A percentile compares a stretch with the other conserved stretches of the same genome.
Conservation (phyloP, 2,888 invertebrate species). For the Nemapogon koenigi region DNA sequence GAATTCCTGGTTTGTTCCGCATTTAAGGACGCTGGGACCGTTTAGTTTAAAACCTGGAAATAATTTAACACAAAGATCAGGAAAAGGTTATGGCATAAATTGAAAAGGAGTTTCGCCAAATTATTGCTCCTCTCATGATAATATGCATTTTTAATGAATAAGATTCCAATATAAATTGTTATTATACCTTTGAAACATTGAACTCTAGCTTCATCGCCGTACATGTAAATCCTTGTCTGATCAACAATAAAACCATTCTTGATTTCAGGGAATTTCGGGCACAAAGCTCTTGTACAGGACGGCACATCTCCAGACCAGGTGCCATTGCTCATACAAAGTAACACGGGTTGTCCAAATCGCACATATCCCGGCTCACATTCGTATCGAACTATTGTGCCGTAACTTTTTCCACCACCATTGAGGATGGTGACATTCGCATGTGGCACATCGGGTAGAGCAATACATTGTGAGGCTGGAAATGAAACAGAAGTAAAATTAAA, state of each 20-base stretch:
- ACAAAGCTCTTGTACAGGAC: conserved; percentile 79
- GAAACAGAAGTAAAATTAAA: conserved; percentile 19
- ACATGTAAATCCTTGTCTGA: conserved; percentile 76
- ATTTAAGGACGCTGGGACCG: conserved; percentile 82
- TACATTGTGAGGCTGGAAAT: conserved; percentile 93
- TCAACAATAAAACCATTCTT: conserved; percentile 89
- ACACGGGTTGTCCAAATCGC: conserved; percentile 86
- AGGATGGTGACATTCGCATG: conserved; percentile 87
- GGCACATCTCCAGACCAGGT: conserved; percentile 95
- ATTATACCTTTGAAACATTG: conserved; percentile 78
- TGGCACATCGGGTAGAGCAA: conserved; percentile 83
- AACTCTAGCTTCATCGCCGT: conserved; percentile 88
- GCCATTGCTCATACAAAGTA: conserved; percentile 94
- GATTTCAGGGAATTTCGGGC: conserved; percentile 78
- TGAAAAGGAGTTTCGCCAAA: too few species aligned
- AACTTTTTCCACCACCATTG: conserved; percentile 90
- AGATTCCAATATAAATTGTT: neutral
- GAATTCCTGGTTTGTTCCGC: conserved; percentile 84
- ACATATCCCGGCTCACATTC: conserved; percentile 93
- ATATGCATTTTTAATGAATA: conserved; percentile 3
- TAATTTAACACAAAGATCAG: too few species aligned
- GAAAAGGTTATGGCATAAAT: too few species aligned
- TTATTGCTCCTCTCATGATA: too few species aligned
- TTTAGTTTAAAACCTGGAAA: conserved; percentile 79
- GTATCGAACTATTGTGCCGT: conserved; percentile 91